Evolutionary conservation across 2,797 vertebrate species (phyloP), one percentile per base, ranked within the genome.

Genomic region (Microcaecilia unicolor): DNA sequence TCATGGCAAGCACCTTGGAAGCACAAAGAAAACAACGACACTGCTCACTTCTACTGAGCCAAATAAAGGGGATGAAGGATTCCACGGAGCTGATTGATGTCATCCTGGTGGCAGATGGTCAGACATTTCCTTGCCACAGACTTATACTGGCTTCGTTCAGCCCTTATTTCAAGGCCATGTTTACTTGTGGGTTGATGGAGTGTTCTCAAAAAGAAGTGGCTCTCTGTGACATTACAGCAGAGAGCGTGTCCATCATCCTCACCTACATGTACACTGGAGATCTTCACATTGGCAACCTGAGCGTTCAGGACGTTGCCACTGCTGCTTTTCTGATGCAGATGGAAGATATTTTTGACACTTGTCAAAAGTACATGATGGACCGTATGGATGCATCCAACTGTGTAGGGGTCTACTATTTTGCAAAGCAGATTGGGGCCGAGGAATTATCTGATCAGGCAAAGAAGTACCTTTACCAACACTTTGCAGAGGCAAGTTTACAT

Each of bases 141-240:
- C 68, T 95, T 2, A 78, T 99, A 9, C 72, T 99, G 13, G 88
- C 92, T 2, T 89, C 92, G 5, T 99, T 97, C 56, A 99, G 96
- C 28, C 90, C 93, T n/a, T 99, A 99, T 51, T 99, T 99, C 67
- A 88, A 74, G 23, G 92, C 90, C 4, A 99, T 99, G 96, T 99
- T 99, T 58, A 96, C 90, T 18, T 99, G 96, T 10, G 95, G 96
- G 34, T 67, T 99, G 34, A 80, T 78, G 0, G 96, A 99, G 54
- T 93, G 92, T 46, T 48, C 41, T 8, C 87, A 74, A 45, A 86
- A 66, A 24, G 90, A 98, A 29, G 87, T 99, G 27, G 55, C 72
- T 6, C 72, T 99, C 15, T 72, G 77, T 3, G 91, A 98, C 55
- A 72, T 85, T 25, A 78, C 91, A 0, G 87, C 94, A 8, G 84